Conservation (phyloP, 2,113 vertebrate species). For the Scartelaos histophorus region DNA sequence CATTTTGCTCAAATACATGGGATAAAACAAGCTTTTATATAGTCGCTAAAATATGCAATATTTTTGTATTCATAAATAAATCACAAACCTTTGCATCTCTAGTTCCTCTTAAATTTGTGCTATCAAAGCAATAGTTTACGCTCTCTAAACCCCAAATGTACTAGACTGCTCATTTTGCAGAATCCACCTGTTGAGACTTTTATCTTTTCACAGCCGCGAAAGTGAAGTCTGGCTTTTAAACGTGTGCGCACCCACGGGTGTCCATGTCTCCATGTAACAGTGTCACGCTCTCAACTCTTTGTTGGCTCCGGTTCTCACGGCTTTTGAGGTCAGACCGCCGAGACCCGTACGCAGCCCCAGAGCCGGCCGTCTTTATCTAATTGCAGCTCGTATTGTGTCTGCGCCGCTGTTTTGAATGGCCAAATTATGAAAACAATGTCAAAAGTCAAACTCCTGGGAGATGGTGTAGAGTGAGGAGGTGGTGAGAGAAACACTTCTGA, state of each 20-base stretch:
- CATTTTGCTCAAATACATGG: no score
- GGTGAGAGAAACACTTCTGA: neutral
- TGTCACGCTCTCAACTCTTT: constrained; percentile 70
- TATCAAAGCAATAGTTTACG: neutral
- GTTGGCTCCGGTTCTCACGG: constrained; percentile 67
- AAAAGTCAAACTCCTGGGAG: constrained; percentile 3
- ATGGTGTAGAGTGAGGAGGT: neutral
- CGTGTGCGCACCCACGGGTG: constrained; percentile 47
- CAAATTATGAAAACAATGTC: constrained; percentile 15
- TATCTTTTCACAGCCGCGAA: constrained; percentile 36
- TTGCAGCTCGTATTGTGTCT: constrained; percentile 14
- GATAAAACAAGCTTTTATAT: no score
- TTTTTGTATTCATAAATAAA: neutral
- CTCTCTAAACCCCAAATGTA: neutral
- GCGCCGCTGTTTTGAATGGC: constrained; percentile 19
- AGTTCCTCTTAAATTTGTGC: neutral
- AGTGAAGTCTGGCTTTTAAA: constrained; percentile 29
- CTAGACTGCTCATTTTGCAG: neutral
- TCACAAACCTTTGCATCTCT: neutral
- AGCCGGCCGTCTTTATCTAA: constrained; percentile 35
- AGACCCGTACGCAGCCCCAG: constrained; percentile 42
- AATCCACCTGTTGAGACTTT: constrained; percentile 35
- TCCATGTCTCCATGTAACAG: constrained; percentile 64
- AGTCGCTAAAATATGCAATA: no score
- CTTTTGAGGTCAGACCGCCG: constrained; percentile 61